A percentile compares a stretch with the other conserved stretches of the same genome.
Conservation (phyloP, 2,888 invertebrate genomes). For the Lepidochrysops patricia region DNA sequence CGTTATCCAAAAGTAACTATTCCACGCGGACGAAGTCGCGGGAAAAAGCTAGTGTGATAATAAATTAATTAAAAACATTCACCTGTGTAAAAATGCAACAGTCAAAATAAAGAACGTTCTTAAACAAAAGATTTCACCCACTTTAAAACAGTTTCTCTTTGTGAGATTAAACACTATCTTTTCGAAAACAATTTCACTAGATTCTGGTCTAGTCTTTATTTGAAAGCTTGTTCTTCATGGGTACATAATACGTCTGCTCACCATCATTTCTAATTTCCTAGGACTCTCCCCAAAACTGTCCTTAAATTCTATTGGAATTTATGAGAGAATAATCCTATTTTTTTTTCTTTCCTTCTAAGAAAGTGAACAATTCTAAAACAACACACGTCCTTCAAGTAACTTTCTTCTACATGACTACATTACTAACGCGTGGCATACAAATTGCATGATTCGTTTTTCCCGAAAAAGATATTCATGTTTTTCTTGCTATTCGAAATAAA, state of each 20-base stretch:
- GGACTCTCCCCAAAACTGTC: neutral
- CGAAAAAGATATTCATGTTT: neutral
- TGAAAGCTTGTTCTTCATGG: conserved; percentile 29
- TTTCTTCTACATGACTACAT: conserved; percentile 3
- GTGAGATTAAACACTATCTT: conserved; percentile 13
- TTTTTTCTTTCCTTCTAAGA: neutral
- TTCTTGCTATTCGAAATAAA: neutral
- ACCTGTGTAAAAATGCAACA: neutral
- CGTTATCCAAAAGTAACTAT: too few species aligned
- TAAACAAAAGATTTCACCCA: neutral
- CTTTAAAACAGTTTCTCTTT: neutral
- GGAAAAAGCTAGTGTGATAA: neutral
- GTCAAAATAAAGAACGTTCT: neutral
- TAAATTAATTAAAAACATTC: neutral
- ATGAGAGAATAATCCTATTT: neutral
- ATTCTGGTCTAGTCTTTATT: conserved; percentile 24
- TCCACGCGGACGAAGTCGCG: neutral
- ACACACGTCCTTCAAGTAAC: neutral
- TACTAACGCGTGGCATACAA: neutral
- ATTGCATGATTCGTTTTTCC: neutral
- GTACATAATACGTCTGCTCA: conserved; percentile 25
- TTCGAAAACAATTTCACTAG: conserved; percentile 15
- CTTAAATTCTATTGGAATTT: neutral
- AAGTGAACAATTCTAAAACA: conserved; percentile 1
- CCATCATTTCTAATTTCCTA: conserved; percentile 6